Evolutionary conservation across 2,888 invertebrate genomes (phyloP).

Genomic region (Aleiodes alternator): DNA sequence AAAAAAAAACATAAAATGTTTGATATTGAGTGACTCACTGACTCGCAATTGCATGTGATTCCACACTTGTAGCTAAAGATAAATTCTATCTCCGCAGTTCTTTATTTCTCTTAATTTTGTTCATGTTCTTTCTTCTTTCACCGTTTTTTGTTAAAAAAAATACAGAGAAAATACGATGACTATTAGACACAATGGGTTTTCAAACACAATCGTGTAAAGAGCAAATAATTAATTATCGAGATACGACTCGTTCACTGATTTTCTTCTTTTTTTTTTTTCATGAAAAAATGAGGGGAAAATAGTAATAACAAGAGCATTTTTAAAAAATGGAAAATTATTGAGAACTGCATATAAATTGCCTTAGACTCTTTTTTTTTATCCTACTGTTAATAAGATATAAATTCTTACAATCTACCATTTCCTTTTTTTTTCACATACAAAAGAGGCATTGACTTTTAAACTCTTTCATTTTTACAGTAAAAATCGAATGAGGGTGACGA

Average conservation of each 20-base stretch:
- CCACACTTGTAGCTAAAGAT: constrained; percentile 22
- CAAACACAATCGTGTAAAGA: constrained; percentile 41
- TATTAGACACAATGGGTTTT: constrained; percentile 40
- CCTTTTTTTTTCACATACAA: constrained; percentile 33
- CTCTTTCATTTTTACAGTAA: constrained; percentile 3
- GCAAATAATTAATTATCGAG: constrained; percentile 39
- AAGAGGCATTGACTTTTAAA: constrained; percentile 35
- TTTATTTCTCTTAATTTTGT: constrained; percentile 16
- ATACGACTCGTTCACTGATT: constrained; percentile 20
- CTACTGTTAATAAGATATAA: constrained; percentile 18
- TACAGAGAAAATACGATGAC: constrained; percentile 33
- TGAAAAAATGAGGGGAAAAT: neutral
- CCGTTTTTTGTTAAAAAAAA: constrained; percentile 9
- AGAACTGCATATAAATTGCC: constrained; percentile 15
- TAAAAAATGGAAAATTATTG: constrained; percentile 2
- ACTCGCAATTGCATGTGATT: constrained; percentile 48
- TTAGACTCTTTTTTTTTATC: neutral
- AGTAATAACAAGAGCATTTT: neutral
- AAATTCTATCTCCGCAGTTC: constrained; percentile 36
- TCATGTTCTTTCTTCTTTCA: too few relatives aligned
- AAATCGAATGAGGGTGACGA: constrained; percentile 30
- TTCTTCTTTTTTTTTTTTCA: constrained; percentile 12
- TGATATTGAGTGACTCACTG: constrained; percentile 47
- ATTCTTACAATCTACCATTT: constrained; percentile 26
- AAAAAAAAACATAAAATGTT: neutral